Evolutionary conservation across 2,797 vertebrate species (phyloP).

Genomic region (Coluber constrictor): DNA sequence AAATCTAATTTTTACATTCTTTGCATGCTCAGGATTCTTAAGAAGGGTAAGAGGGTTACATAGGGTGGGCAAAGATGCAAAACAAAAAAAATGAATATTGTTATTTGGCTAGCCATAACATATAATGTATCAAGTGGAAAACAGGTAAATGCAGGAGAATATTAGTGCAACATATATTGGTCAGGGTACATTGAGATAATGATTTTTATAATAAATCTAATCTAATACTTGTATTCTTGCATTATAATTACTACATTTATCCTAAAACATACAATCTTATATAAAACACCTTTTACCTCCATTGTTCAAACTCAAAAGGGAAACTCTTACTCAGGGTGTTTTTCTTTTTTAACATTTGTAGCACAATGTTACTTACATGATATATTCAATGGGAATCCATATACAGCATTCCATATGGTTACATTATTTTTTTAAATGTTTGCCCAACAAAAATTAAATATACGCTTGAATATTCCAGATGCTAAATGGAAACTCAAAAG

Average conservation of each 20-base stretch:
- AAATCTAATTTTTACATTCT: not conserved
- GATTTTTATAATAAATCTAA: not conserved
- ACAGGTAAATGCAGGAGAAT: not conserved
- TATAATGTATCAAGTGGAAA: not conserved
- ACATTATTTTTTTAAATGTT: not conserved
- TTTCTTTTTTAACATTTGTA: not conserved
- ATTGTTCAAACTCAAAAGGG: not conserved
- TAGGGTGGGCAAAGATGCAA: not conserved
- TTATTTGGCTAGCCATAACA: not conserved
- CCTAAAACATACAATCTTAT: not conserved
- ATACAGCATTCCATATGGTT: not conserved
- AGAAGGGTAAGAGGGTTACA: not conserved
- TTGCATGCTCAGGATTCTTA: not conserved
- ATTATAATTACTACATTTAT: not conserved
- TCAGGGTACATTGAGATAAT: not conserved
- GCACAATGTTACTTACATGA: not conserved
- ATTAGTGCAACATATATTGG: not conserved
- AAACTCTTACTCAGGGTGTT: not conserved
- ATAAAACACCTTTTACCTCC: not conserved
- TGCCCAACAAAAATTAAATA: not conserved
- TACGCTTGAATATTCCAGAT: not conserved
- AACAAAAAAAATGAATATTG: not conserved
- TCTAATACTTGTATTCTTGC: not conserved
- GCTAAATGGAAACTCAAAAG: not conserved
- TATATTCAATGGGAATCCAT: not conserved